phyloP scores from a whole-genome alignment of 1,140 invertebrate genomes.

The Ephestia elutella region DNA sequence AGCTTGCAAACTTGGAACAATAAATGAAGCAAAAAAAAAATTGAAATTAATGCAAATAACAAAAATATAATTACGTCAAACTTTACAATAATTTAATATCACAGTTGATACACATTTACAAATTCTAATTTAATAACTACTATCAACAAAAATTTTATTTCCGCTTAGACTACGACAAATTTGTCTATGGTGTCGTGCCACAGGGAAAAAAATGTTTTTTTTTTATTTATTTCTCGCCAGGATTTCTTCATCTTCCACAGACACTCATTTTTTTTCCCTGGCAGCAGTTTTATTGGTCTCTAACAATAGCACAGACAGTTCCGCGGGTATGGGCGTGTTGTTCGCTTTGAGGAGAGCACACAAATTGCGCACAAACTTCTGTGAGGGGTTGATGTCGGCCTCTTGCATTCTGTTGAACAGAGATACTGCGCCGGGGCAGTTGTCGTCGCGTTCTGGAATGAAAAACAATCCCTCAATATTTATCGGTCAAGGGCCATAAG shows the following conservation, averaged over 20 bases:
- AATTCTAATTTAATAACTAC: not conserved
- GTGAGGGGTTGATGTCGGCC: conserved; percentile 47
- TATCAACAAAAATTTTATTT: not conserved
- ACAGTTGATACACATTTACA: conserved; percentile 19
- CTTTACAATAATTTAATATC: conserved; percentile 36
- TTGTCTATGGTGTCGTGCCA: no score
- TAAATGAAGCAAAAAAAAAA: not conserved
- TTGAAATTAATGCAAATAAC: not conserved
- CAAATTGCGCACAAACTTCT: conserved; percentile 53
- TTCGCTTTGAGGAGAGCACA: conserved; percentile 50
- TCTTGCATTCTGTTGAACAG: conserved; percentile 68
- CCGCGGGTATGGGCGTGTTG: conserved; percentile 49
- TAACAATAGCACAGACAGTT: conserved; percentile 34
- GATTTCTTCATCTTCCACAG: no score
- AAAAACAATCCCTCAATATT: conserved; percentile 10
- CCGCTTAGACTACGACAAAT: no score
- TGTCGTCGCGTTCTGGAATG: conserved; percentile 65
- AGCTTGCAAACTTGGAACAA: no score
- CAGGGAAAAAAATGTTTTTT: no score
- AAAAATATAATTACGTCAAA: conserved; percentile 37
- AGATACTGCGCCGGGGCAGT: conserved; percentile 52
- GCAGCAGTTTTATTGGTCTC: conserved; percentile 21
- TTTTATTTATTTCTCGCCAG: no score
- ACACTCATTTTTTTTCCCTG: not conserved
- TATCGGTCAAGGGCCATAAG: no score